Evolutionary conservation across 2,797 vertebrate genomes (phyloP).

Genomic region (Serranus cabrilla): DNA sequence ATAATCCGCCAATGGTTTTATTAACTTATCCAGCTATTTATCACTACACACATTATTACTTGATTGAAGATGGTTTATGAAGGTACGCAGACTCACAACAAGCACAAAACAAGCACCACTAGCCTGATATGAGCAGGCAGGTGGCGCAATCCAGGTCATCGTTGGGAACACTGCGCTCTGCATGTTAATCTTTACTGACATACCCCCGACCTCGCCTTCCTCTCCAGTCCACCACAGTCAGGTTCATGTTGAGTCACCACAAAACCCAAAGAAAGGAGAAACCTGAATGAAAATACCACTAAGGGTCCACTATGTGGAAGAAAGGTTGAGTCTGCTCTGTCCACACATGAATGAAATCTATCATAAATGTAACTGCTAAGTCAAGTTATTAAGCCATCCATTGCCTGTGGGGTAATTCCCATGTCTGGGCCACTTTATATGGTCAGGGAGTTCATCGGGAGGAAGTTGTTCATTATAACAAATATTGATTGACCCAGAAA

Average conservation of each 20-base stretch:
- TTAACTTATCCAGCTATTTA: not conserved
- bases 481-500: conserved; percentile 68
- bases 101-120: not conserved
- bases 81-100: not conserved
- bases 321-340: not conserved
- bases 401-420: not conserved
- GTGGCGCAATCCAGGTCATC: not conserved
- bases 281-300: not conserved
- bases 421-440: conserved; percentile 15
- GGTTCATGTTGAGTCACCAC: conserved; percentile 15
- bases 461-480: conserved; percentile 57
- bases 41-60: not conserved
- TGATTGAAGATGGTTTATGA: not conserved
- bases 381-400: not conserved
- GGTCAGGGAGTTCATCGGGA: conserved; percentile 19
- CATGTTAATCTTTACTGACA: conserved; percentile 22
- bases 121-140: conserved; percentile 6
- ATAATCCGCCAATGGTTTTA: conserved; percentile 1
- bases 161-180: not conserved
- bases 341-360: not conserved
- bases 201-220: not conserved
- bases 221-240: conserved; percentile 6
- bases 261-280: not conserved
- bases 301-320: not conserved
- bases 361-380: not conserved